These are phyloP conservation scores for Polylopha cassiicola DNA, from an alignment of 2,888 invertebrate species.

Conservation along the genomic window DNA sequence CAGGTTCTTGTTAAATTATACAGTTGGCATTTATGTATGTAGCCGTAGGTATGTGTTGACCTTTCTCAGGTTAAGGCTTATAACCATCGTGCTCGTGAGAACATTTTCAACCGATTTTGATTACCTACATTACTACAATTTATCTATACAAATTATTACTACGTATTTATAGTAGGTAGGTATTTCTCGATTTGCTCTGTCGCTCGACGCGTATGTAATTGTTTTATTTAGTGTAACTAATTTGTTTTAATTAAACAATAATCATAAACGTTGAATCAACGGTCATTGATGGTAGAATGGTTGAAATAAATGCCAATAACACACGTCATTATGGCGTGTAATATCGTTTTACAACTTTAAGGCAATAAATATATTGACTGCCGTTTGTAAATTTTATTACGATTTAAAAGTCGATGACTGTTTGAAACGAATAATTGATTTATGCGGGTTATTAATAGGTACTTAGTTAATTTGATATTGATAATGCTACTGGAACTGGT, in stretches of 20 bases:
- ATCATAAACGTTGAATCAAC: constrained; percentile 62
- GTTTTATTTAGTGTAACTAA: constrained; percentile 45
- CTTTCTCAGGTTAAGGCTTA: constrained; percentile 9
- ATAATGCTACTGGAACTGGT: constrained; percentile 31
- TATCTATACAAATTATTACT: too few species aligned
- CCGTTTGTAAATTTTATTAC: constrained; percentile 75
- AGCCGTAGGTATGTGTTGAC: constrained; percentile 16
- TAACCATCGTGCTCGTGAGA: constrained; percentile 20
- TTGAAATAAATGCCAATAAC: constrained; percentile 72
- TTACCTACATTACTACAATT: too few species aligned
- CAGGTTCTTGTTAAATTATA: constrained; percentile 9
- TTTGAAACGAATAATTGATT: constrained; percentile 73
- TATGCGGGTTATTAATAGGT: constrained; percentile 65
- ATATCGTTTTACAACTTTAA: constrained; percentile 75
- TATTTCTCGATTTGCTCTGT: constrained; percentile 17
- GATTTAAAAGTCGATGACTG: constrained; percentile 75
- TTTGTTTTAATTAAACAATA: constrained; percentile 66
- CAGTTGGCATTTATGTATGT: constrained; percentile 16
- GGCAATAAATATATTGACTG: constrained; percentile 76
- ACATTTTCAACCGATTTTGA: constrained; percentile 2
- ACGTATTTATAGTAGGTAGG: constrained; percentile 22
- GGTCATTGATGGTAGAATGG: constrained; percentile 68
- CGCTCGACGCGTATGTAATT: constrained; percentile 21
- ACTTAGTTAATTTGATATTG: constrained; percentile 63
- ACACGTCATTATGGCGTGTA: constrained; percentile 73